Percentiles rank a stretch among this genome's conserved stretches.
These are phyloP conservation scores for Thyatira batis DNA, from an alignment of 2,888 invertebrate genomes.

Conservation along the genomic window DNA sequence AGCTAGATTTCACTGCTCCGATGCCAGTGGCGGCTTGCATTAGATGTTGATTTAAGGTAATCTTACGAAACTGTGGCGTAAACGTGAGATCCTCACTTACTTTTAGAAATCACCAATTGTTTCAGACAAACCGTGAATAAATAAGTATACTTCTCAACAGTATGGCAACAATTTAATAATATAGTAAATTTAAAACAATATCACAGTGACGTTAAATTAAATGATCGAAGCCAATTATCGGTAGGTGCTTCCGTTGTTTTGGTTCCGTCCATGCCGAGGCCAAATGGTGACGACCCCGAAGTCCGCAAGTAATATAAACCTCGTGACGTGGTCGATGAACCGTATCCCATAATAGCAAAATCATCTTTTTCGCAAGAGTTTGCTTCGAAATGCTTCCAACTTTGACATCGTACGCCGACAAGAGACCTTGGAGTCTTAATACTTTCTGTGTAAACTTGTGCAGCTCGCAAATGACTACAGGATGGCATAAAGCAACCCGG, in stretches of 20 bases:
- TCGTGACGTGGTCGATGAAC: slow-evolving; percentile 64
- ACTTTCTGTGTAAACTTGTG: slow-evolving; percentile 70
- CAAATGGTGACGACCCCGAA: slow-evolving; percentile 58
- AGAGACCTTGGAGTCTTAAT: slow-evolving; percentile 66
- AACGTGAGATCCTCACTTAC: slow-evolving; percentile 30
- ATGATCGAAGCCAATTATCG: slow-evolving; percentile 49
- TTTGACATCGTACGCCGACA: slow-evolving; percentile 61
- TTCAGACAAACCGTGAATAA: not conserved
- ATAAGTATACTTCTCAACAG: not conserved
- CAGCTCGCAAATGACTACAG: slow-evolving; percentile 75
- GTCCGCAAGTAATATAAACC: slow-evolving; percentile 75
- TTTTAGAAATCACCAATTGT: slow-evolving; percentile 16
- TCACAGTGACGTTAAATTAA: slow-evolving; percentile 39
- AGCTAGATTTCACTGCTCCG: slow-evolving; percentile 27
- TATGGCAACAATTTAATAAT: slow-evolving; percentile 35
- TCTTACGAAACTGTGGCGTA: slow-evolving; percentile 50
- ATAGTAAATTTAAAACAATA: slow-evolving; percentile 20
- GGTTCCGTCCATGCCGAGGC: slow-evolving; percentile 69
- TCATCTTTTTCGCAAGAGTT: slow-evolving; percentile 60
- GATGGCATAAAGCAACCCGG: slow-evolving; percentile 85
- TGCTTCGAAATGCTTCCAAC: slow-evolving; percentile 65
- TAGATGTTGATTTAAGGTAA: slow-evolving; percentile 38
- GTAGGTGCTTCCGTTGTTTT: slow-evolving; percentile 36
- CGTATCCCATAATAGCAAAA: slow-evolving; percentile 70
- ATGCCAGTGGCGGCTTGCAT: slow-evolving; percentile 39